Evolutionary conservation across 2,888 invertebrate species (phyloP), one percentile per base, ranked within the genome.

Genomic region (Pammene aurita): DNA sequence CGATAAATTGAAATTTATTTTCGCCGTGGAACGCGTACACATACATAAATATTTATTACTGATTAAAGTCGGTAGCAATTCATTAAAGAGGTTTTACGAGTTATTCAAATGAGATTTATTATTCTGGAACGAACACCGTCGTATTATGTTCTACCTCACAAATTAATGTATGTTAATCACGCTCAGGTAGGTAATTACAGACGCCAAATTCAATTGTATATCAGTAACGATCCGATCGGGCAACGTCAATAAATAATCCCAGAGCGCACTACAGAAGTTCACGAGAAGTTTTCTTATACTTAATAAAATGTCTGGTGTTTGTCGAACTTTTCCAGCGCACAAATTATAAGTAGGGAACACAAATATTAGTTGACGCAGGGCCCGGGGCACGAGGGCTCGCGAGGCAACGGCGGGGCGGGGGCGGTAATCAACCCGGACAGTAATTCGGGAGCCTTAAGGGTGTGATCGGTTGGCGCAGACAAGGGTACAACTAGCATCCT

Each of bases 401-500:
- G 67, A 71, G 72, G 71, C 56, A 66, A 72, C 76, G 66, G 76
- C 72, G 80, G 76, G 81, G 80, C 82, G 81, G 79, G 76, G 80
- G 83, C 80, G 84, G 88, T 91, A 90, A 92, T 92, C 90, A 91
- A 86, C 86, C 87, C 86, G 87, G 89, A 89, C 89, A 88, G 90
- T 90, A 91, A 92, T 92, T 92, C 89, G 87, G 88, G 85, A 87
- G 88, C 89, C 90, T 90, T 91, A 87, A 88, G 91, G 91, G 89
- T 92, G 89, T 91, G 90, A 91, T 90, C 89, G 88, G 90, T 90
- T 90, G 87, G 86, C 88, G 85, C 87, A 88, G 90, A 91, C 90
- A 86, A 91, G 91, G 91, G 91, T 88, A 87, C 86, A 83, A 87
- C 87, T 86, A 84, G 80, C 83, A 88, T 89, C 90, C 90, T 90